Conservation (phyloP, 2,888 invertebrate genomes). For the Acronicta psi region DNA sequence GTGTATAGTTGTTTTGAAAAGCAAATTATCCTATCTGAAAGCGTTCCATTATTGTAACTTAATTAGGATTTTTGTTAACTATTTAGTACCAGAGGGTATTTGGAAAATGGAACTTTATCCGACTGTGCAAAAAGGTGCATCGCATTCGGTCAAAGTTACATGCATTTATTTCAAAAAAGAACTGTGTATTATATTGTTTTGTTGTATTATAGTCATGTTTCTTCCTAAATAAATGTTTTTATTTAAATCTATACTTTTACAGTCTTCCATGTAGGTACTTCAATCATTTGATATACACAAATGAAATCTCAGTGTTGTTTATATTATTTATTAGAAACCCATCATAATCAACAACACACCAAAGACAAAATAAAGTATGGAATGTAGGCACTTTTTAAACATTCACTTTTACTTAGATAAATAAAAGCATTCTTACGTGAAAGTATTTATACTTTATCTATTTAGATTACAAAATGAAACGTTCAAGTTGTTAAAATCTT, state of each 20-base stretch:
- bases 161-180: conserved; percentile 74
- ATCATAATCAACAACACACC: conserved; percentile 70
- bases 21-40: conserved; percentile 27
- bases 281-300: conserved; percentile 19
- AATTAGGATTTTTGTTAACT: conserved; percentile 42
- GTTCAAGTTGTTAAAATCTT: conserved; percentile 34
- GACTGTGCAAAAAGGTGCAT: conserved; percentile 55
- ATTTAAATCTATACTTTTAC: conserved; percentile 38
- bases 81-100: conserved; percentile 30
- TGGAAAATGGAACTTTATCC: conserved; percentile 43
- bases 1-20: conserved; percentile 37
- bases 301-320: conserved; percentile 45
- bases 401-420: conserved; percentile 47
- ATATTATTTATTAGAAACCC: conserved; percentile 69
- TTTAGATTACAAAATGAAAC: conserved; percentile 34
- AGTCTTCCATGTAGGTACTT: conserved; percentile 3
- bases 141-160: conserved; percentile 59
- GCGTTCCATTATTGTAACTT: conserved; percentile 39
- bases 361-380: conserved; percentile 73
- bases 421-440: conserved; percentile 15
- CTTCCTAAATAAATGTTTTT: conserved; percentile 65
- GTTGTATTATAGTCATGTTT: conserved; percentile 83
- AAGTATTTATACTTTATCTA: too few relatives aligned
- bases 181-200: conserved; percentile 79
- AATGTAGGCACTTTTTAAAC: conserved; percentile 85